Percentiles rank a stretch among this genome's conserved stretches.
phyloP scores from a whole-genome alignment of 2,888 invertebrate genomes.

The Mythimna loreyi region DNA sequence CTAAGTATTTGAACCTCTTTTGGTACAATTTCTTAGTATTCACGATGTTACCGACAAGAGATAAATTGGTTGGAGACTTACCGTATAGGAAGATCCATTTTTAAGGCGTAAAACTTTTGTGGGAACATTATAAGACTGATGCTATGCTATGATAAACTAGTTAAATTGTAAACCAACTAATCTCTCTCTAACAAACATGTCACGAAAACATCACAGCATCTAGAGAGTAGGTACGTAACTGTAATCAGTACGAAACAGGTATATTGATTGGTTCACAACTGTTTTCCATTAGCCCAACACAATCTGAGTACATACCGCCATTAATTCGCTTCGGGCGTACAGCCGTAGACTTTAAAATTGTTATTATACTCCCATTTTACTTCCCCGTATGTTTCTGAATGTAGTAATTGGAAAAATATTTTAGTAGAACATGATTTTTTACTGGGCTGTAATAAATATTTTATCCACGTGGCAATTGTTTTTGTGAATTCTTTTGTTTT shows the following conservation, averaged over 20 bases:
- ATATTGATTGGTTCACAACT: conserved; percentile 75
- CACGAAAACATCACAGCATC: not conserved
- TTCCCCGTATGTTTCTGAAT: not conserved
- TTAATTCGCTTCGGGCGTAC: conserved; percentile 67
- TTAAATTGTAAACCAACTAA: not conserved
- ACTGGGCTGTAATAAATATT: not conserved
- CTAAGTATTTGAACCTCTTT: conserved; percentile 61
- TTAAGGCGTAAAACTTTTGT: not conserved
- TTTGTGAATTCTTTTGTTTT: not conserved
- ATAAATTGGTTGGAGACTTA: conserved; percentile 32
- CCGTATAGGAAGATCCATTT: conserved; percentile 13
- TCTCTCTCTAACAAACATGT: not conserved
- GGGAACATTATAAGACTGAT: too few relatives aligned
- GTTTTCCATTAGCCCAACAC: conserved; percentile 82
- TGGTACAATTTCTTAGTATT: conserved; percentile 55
- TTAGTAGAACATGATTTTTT: conserved; percentile 10
- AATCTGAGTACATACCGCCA: conserved; percentile 63
- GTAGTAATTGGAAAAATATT: conserved; percentile 38
- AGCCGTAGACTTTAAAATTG: conserved; percentile 55
- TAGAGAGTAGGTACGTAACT: conserved; percentile 3
- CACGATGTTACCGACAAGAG: conserved; percentile 42
- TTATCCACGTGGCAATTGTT: not conserved
- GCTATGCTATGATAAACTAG: too few relatives aligned
- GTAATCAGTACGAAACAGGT: conserved; percentile 67
- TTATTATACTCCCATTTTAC: conserved; percentile 32